These are phyloP conservation scores for Scrobipalpa atriplicella DNA, from an alignment of 2,888 invertebrate species.

Conservation along the genomic window DNA sequence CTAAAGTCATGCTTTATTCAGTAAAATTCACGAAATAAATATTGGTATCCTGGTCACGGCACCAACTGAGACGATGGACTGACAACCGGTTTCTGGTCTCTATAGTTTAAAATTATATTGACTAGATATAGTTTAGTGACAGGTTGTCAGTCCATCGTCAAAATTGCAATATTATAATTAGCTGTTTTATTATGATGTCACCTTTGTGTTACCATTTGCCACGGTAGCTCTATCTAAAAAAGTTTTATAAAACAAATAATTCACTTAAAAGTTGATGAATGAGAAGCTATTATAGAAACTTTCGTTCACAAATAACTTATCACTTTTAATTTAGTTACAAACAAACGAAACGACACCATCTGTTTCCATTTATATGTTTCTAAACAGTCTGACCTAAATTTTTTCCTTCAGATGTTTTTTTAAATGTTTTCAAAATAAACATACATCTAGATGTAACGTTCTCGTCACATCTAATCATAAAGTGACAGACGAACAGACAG, in stretches of 20 bases:
- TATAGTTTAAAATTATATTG: too few species aligned
- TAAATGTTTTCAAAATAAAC: slow-evolving; percentile 5
- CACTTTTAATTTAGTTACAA: neutral
- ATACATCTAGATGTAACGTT: neutral
- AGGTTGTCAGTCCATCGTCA: too few species aligned
- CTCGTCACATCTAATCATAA: slow-evolving; percentile 20
- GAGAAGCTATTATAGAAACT: neutral
- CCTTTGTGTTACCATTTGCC: neutral
- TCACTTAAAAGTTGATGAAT: slow-evolving; percentile 6
- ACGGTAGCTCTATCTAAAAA: neutral
- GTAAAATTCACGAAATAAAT: too few species aligned
- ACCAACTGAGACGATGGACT: too few species aligned
- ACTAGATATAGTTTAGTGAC: too few species aligned
- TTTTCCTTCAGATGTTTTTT: neutral
- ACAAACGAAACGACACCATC: neutral
- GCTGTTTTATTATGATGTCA: too few species aligned
- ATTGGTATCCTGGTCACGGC: too few species aligned
- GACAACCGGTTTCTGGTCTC: too few species aligned
- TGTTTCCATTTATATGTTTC: neutral
- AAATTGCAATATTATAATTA: too few species aligned
- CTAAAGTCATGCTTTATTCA: too few species aligned
- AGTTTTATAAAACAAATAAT: too few species aligned
- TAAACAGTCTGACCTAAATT: neutral
- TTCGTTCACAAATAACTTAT: neutral
- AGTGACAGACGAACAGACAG: slow-evolving; percentile 28